Conservation (phyloP, 2,888 invertebrate genomes). For the Perizoma flavofasciatum region DNA sequence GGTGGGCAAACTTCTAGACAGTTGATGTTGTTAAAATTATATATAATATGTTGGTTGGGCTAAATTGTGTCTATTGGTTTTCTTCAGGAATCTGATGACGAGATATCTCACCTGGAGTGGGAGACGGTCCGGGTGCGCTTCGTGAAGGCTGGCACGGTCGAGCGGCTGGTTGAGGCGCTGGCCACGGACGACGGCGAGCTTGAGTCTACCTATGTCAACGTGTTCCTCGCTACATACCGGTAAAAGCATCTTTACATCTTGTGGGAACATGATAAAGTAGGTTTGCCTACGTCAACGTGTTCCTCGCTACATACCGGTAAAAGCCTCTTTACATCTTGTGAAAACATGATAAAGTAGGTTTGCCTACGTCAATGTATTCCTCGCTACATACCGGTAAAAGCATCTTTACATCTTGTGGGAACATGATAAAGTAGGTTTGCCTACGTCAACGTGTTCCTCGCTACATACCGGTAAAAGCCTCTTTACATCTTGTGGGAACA, state of each 20-base stretch:
- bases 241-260: conserved; percentile 59
- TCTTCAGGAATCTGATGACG: conserved; percentile 92
- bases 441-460: conserved; percentile 98
- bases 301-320: conserved; percentile 96
- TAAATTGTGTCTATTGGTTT: neutral
- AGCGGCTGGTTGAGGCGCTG: conserved; percentile 95
- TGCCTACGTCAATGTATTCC: conserved; percentile 98
- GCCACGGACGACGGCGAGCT: conserved; percentile 97
- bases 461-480: conserved; percentile 94
- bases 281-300: conserved; percentile 98
- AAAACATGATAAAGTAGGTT: no score
- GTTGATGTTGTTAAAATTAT: no score
- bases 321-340: no score
- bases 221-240: conserved; percentile 97
- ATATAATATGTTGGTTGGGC: no score
- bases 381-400: conserved; percentile 93
- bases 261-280: no score
- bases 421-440: conserved; percentile 84
- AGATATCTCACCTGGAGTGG: conserved; percentile 99
- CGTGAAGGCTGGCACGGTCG: conserved; percentile 97
- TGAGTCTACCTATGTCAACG: conserved; percentile 98
- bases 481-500: no score
- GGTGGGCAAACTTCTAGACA: no score
- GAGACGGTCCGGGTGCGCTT: conserved; percentile 97
- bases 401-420: no score